phyloP scores from a whole-genome alignment of 2,113 vertebrate genomes.

The Lepus europaeus region DNA sequence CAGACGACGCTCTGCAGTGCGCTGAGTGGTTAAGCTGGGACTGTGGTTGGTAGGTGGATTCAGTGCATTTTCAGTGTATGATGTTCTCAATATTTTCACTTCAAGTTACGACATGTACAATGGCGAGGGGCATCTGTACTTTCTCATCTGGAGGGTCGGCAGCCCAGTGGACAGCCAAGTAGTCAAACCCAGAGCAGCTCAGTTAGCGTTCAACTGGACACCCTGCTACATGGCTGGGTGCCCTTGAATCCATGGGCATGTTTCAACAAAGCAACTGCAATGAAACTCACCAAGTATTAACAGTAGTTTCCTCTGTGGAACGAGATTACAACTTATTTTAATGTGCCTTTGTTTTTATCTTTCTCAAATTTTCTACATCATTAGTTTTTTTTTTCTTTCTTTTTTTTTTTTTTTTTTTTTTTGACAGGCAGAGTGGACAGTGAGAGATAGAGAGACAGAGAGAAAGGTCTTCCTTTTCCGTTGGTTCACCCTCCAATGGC shows the following conservation, averaged over 20 bases:
- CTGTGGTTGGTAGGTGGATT: too few species aligned
- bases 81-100: too few species aligned
- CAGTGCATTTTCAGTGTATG: too few species aligned
- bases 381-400: background rate
- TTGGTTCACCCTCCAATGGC: too few species aligned
- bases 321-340: background rate
- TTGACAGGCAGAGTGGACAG: too few species aligned
- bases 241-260: background rate
- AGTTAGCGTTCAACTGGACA: background rate
- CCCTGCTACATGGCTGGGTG: background rate
- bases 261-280: background rate
- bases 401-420: too few species aligned
- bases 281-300: background rate
- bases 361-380: conserved; percentile 37
- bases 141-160: background rate
- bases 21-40: too few species aligned
- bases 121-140: too few species aligned
- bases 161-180: background rate
- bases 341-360: conserved; percentile 17
- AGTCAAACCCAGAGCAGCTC: background rate
- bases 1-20: too few species aligned
- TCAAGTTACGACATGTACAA: too few species aligned
- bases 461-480: too few species aligned
- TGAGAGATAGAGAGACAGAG: too few species aligned
- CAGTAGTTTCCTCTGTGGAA: background rate